Conservation (phyloP, 2,888 invertebrate genomes). For the Meganola albula region DNA sequence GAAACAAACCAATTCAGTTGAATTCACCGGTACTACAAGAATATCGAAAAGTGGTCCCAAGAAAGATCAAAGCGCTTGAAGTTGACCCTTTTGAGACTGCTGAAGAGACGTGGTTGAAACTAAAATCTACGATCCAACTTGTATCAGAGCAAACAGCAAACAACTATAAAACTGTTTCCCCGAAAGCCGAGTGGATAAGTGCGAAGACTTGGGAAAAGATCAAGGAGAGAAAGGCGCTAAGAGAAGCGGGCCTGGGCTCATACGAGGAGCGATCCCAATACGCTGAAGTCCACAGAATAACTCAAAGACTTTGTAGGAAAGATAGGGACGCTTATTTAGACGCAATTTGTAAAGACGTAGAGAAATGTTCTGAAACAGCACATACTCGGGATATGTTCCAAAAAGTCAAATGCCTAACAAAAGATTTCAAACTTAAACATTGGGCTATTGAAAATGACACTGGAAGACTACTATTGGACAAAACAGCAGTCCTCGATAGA, state of each 20-base stretch:
- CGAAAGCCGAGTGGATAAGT: conserved; percentile 1
- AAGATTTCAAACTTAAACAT: neutral
- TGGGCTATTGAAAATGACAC: neutral
- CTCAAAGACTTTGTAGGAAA: neutral
- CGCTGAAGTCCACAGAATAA: neutral
- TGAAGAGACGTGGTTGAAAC: neutral
- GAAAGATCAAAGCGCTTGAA: neutral
- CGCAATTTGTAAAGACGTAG: neutral
- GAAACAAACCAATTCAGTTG: too few relatives aligned
- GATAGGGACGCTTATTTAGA: neutral
- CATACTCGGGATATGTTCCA: neutral
- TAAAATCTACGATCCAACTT: neutral
- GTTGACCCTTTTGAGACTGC: neutral
- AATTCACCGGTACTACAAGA: too few relatives aligned
- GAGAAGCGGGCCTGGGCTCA: neutral
- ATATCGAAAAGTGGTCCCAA: neutral
- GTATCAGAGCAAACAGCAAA: neutral
- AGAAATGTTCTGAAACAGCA: neutral
- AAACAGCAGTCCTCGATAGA: neutral
- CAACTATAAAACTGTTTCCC: neutral
- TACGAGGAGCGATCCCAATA: neutral
- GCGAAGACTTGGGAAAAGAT: neutral
- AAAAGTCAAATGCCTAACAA: neutral
- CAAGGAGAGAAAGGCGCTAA: neutral
- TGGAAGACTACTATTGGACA: neutral